phyloP scores from a whole-genome alignment of 2,113 vertebrate genomes.

The Podarcis cretensis region DNA sequence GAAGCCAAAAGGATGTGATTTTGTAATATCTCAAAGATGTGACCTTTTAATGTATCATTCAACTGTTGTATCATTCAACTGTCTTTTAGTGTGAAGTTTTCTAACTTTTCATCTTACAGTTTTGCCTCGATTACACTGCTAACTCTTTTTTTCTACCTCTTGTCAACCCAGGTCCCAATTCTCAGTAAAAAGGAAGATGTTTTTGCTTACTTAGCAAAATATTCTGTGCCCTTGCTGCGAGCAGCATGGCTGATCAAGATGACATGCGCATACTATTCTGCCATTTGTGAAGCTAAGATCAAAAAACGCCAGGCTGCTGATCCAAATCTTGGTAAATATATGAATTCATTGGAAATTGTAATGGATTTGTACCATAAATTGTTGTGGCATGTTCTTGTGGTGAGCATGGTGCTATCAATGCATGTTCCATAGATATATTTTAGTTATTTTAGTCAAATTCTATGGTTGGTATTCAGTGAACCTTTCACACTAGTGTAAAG shows the following conservation, averaged over 20 bases:
- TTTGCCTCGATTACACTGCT: background rate
- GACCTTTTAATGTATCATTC: too few relatives aligned
- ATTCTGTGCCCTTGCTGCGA: constrained; percentile 80
- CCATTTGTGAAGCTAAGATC: constrained; percentile 82
- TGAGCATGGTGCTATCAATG: background rate
- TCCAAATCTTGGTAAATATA: constrained; percentile 79
- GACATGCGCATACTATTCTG: constrained; percentile 83
- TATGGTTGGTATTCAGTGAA: too few relatives aligned
- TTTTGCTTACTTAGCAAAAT: constrained; percentile 81
- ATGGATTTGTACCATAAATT: background rate
- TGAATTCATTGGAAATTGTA: background rate
- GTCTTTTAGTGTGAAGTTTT: background rate
- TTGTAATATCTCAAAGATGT: too few relatives aligned
- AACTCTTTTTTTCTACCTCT: constrained; percentile 7
- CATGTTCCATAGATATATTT: background rate
- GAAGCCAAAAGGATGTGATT: too few relatives aligned
- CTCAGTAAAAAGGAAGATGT: constrained; percentile 84
- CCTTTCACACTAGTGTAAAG: too few relatives aligned
- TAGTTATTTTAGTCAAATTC: too few relatives aligned
- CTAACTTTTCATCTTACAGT: background rate
- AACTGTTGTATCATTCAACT: too few relatives aligned
- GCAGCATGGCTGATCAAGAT: constrained; percentile 81
- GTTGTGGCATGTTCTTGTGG: background rate
- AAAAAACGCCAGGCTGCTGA: constrained; percentile 80
- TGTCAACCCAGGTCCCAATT: constrained; percentile 77